Conservation (phyloP, 2,888 invertebrate genomes). For the Fragum whitleyi region DNA sequence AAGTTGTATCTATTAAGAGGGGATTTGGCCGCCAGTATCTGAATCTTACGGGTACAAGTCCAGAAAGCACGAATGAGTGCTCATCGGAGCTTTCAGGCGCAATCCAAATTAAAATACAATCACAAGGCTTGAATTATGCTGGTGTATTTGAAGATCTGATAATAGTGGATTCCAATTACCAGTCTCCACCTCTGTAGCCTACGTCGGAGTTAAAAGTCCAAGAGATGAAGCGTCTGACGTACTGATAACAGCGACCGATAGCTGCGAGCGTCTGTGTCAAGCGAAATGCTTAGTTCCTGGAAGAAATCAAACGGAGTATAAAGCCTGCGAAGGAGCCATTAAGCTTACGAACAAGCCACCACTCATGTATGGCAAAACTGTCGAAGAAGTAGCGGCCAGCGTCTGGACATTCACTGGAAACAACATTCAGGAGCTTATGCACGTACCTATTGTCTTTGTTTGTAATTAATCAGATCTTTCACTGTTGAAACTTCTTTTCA, state of each 20-base stretch:
- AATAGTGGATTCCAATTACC: neutral
- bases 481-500: too few species aligned
- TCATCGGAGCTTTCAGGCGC: neutral
- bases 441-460: neutral
- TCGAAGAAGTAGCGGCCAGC: constrained; percentile 46
- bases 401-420: constrained; percentile 26
- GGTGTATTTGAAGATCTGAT: neutral
- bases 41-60: neutral
- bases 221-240: neutral
- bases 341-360: constrained; percentile 60
- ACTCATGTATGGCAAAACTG: constrained; percentile 62
- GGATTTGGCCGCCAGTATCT: neutral
- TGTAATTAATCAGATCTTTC: too few species aligned
- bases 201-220: neutral
- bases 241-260: neutral
- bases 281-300: neutral
- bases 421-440: neutral
- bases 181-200: neutral
- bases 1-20: neutral
- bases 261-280: constrained; percentile 20
- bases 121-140: neutral
- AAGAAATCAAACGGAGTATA: constrained; percentile 44
- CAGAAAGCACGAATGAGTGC: neutral
- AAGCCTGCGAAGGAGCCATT: constrained; percentile 72
- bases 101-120: neutral